Evolutionary conservation across 1,140 invertebrate genomes (phyloP).

Genomic region (Paraescarpia echinospica): DNA sequence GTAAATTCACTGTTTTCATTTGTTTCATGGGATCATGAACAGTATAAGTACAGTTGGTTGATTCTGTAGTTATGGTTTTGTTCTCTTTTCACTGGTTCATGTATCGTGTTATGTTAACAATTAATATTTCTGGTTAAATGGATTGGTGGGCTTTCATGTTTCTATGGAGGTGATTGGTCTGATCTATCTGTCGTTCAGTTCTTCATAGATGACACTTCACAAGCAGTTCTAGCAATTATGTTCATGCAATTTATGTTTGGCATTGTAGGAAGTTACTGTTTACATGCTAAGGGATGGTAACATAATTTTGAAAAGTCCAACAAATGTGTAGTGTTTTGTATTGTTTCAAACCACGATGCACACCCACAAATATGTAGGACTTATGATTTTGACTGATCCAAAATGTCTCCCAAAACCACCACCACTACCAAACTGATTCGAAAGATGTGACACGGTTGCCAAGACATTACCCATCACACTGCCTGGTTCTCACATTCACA

Average conservation of each 20-base stretch:
- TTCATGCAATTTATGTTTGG: not conserved
- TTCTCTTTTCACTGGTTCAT: not conserved
- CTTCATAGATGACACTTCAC: not conserved
- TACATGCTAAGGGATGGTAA: not conserved
- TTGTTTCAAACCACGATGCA: no score
- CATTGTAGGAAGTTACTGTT: not conserved
- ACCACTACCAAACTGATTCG: no score
- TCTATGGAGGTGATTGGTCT: not conserved
- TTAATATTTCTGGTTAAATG: slow-evolving; percentile 1
- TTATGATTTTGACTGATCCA: no score
- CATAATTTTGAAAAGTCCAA: no score
- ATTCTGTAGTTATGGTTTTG: not conserved
- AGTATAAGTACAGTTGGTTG: not conserved
- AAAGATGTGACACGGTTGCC: no score
- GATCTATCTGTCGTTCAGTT: not conserved
- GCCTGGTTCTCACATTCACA: no score
- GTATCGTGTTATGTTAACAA: not conserved
- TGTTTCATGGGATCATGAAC: not conserved
- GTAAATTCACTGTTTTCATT: not conserved
- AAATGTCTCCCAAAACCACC: no score
- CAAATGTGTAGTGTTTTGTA: no score
- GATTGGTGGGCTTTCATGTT: not conserved
- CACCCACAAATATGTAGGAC: no score
- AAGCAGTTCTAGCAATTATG: not conserved
- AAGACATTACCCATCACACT: no score